Evolutionary conservation across 2,888 invertebrate genomes (phyloP), one percentile per base, ranked within the genome.

Genomic region (Elmis aenea): DNA sequence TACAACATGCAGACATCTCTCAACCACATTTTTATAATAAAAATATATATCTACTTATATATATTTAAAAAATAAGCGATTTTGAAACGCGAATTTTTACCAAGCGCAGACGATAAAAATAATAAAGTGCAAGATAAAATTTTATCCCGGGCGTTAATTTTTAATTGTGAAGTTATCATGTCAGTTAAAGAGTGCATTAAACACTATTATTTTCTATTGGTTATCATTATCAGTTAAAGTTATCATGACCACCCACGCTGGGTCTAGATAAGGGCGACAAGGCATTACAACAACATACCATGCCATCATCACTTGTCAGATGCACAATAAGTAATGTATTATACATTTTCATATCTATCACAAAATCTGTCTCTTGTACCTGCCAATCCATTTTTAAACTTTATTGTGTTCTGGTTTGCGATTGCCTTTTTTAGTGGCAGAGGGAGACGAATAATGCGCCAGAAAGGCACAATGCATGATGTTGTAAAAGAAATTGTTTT

Each of bases 281-380:
- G 46, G 45, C 39, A 38, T 42, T 39, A 43, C 41, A 41, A 46
- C 45, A 54, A 56, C 59, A 59, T 59, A 56, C 52, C 52, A 52
- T 48, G 48, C 53, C 59, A 61, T 62, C 62, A 59, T 57, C 62
- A 60, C 60, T 61, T 61, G 60, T 60, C 61, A 58, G 51, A 48
- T 38, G 34, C 50, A 60, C 59, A 61, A 60, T 59, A 59, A 57
- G 55, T 59, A 54, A 60, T 62, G 57, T 52, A 58, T 62, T 59
- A 62, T 62, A 58, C 57, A 62, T 61, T 48, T 36, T 38, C 45
- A 40, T 58, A 59, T 58, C 58, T 53, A 46, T 38, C 48, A 49
- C 44, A 49, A 52, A 53, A 57, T 57, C 58, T 57, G 55, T 56
- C 55, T 50, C 46, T 46, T 48, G 47, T 49, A 49, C 46, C 45